Evolutionary conservation across 1,140 invertebrate species (phyloP), one percentile per base, ranked within the genome.

Genomic region (Drosophila pruinosa): DNA sequence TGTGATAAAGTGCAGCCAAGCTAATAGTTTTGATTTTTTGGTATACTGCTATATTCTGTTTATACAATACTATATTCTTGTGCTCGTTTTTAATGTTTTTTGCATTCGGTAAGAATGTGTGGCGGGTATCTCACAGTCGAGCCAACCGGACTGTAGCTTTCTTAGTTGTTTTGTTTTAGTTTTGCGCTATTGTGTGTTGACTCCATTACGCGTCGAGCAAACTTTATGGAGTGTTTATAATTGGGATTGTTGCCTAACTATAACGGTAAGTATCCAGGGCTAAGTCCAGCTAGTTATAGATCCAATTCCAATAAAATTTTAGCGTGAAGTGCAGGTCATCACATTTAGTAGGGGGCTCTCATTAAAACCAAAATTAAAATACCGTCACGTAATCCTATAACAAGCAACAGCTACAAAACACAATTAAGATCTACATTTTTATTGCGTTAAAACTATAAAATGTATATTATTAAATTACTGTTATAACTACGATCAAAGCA

Each of bases 401-500:
- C 81, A 85, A 81, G 81, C 47, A 78, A 61, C 81, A 58, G 67
- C 52, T 17, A 62, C 36, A 39, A 78, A 88, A 86, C 78, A 77
- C 65, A 86, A 86, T 86, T 86, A 86, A 88, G 81, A 82, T 72
- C 81, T 31, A 86, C 82, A 86, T 86, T 86, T 86, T 86, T 78
- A 88, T 88, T 74, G 73, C 74, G 81, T 75, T 88, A 82, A 88
- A 86, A 88, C 82, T 88, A 81, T 82, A 88, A 88, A 86, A 86
- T 86, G 68, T 85, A 88, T 86, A 86, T 86, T 77, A 86, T 86
- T 86, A 86, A 81, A 86, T 82, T 86, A 70, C 78, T 88, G 81
- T 86, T 86, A 81, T 80, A 80, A 75, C 72, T 41, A 57, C 69
- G 72, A 47, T 53, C 57, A 53, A 47, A 45, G 43, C 56, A 59